These are phyloP conservation scores for Siphonodentalium dalli DNA, from an alignment of 2,888 invertebrate genomes.

Conservation along the genomic window DNA sequence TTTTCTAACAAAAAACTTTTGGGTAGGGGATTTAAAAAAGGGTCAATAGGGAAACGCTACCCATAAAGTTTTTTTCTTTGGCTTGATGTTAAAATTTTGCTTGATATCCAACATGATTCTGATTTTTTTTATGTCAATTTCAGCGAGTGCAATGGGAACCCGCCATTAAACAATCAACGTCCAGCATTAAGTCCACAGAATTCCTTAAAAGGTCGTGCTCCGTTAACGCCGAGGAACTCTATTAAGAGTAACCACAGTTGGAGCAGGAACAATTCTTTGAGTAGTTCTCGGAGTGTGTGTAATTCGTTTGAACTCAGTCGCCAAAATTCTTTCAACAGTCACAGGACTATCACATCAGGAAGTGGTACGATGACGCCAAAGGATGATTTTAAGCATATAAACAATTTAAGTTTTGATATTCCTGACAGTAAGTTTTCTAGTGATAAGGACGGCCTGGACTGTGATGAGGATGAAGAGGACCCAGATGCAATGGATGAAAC, in stretches of 20 bases:
- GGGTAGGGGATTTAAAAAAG: no score
- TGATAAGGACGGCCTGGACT: constrained; percentile 29
- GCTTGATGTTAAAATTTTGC: no score
- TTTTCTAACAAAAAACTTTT: no score
- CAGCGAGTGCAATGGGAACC: constrained; percentile 72
- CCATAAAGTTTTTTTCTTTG: no score
- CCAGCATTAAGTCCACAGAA: constrained; percentile 75
- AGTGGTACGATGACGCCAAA: constrained; percentile 46
- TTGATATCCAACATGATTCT: no score
- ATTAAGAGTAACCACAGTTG: constrained; percentile 43
- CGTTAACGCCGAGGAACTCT: constrained; percentile 54
- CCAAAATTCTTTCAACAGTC: constrained; percentile 61
- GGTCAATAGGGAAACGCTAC: no score
- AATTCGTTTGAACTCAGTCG: constrained; percentile 56
- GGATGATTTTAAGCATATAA: constrained; percentile 59
- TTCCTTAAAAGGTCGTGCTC: constrained; percentile 70
- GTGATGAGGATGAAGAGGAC: constrained; percentile 45
- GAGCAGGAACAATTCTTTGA: constrained; percentile 61
- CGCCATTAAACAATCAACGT: constrained; percentile 63
- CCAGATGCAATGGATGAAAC: constrained; percentile 60
- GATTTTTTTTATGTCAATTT: no score
- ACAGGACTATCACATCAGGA: constrained; percentile 48
- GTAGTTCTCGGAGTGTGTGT: constrained; percentile 52
- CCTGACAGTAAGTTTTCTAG: constrained; percentile 32
- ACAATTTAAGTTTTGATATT: constrained; percentile 46